Evolutionary conservation across 2,888 invertebrate species (phyloP), one percentile per base, ranked within the genome.

Genomic region (Trisateles emortualis): DNA sequence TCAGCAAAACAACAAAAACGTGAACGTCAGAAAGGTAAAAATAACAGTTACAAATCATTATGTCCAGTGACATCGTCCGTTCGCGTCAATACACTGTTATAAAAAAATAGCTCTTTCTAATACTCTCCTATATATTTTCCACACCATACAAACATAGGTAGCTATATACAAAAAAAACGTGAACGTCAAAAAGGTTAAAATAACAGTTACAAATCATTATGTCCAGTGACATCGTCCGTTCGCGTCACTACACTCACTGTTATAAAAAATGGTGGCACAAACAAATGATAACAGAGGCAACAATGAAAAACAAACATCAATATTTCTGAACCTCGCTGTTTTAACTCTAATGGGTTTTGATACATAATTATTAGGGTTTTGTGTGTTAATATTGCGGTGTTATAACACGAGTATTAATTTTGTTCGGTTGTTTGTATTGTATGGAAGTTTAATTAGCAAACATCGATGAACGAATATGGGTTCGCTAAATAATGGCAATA

Each of bases 301-400:
- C 70, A 72, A 70, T 68, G 62, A 42, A 53, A 65, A 71, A 72
- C 68, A 70, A 73, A 74, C 67, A 68, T 62, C 53, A 63, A 64
- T 68, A 72, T 60, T 54, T 46, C 48, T 16, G 40, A 48, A 47
- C 53, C 49, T 36, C 54, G 52, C 55, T 65, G 68, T 67, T 57
- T 61, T 61, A 59, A 66, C 51, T 68, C 55, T 61, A 73, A 72
- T 61, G 56, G 68, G 59, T 68, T 73, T 64, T 58, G 64, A 66
- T 64, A 64, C 74, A 60, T 66, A 62, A 72, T 68, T 71, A 68
- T 71, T 68, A 38, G 51, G 38, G 48, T 49, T 40, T 64, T 61
- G 52, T 52, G 40, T 58, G 49, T 46, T 3, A 29, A 43, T 35
- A 17, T 35, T 44, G 29, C 6, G 35, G 44, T 45, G 44, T 49